These are phyloP conservation scores for Meganola albula DNA, from an alignment of 2,888 invertebrate genomes.

Conservation along the genomic window DNA sequence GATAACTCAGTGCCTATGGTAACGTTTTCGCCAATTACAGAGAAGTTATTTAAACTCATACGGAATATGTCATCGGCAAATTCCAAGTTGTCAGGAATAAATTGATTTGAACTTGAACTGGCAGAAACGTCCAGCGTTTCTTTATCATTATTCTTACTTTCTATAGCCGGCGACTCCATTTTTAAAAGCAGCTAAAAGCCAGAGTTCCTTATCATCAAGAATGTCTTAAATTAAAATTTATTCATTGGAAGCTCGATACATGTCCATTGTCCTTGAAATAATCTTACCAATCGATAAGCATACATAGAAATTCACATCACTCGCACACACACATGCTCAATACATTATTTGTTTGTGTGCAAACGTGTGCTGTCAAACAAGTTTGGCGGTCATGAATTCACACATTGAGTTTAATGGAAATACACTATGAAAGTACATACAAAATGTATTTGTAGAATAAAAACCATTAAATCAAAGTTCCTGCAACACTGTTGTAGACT, in stretches of 20 bases:
- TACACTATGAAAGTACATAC: no score
- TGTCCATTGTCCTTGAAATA: slow-evolving; percentile 59
- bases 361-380: slow-evolving; percentile 67
- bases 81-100: slow-evolving; percentile 50
- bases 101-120: slow-evolving; percentile 51
- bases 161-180: slow-evolving; percentile 46
- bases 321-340: slow-evolving; percentile 60
- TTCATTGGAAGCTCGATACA: slow-evolving; percentile 26
- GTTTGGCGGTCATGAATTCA: slow-evolving; percentile 60
- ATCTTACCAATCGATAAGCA: slow-evolving; percentile 71
- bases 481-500: slow-evolving; percentile 24
- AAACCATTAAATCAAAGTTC: slow-evolving; percentile 32
- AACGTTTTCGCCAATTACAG: slow-evolving; percentile 64
- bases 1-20: slow-evolving; percentile 49
- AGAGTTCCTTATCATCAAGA: slow-evolving; percentile 1
- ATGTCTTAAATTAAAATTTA: slow-evolving; percentile 25
- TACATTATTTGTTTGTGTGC: slow-evolving; percentile 40
- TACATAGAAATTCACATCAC: slow-evolving; percentile 64
- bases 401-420: slow-evolving; percentile 33
- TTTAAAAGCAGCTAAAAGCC: slow-evolving; percentile 13
- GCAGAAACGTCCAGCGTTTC: slow-evolving; percentile 32
- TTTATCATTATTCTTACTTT: slow-evolving; percentile 35
- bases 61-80: slow-evolving; percentile 64
- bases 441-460: slow-evolving; percentile 21
- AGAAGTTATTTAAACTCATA: slow-evolving; percentile 57